phyloP scores from a whole-genome alignment of 23 tunicate species.

The Clavelina lepadiformis region DNA sequence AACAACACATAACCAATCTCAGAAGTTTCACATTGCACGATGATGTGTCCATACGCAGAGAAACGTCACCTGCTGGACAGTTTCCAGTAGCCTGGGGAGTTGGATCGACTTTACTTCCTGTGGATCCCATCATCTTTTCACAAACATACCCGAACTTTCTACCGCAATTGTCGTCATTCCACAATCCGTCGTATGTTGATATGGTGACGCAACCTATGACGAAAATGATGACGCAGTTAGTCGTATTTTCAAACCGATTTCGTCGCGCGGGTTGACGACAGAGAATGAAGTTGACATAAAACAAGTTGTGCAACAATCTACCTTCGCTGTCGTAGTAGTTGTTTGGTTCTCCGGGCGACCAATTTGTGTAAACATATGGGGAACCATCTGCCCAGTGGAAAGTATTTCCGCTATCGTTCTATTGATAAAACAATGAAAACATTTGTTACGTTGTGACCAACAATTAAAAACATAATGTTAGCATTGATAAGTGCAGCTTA shows the following conservation, averaged over 20 bases:
- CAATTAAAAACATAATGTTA: no score
- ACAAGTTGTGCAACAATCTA: no score
- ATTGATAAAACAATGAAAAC: no score
- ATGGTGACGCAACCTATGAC: constrained; percentile 74
- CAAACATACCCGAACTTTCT: constrained; percentile 48
- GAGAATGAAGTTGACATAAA: no score
- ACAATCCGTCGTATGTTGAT: constrained; percentile 38
- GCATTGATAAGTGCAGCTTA: no score
- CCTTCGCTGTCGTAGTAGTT: constrained; percentile 88
- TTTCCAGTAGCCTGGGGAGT: constrained; percentile 66
- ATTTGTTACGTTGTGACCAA: no score
- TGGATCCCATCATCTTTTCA: constrained; percentile 42
- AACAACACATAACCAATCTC: no score
- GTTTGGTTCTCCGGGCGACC: constrained; percentile 91
- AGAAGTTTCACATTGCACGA: no score
- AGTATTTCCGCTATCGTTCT: constrained; percentile 59
- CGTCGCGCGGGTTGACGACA: no score
- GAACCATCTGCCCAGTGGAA: constrained; percentile 77
- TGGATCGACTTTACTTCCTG: constrained; percentile 39
- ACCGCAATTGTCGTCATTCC: constrained; percentile 96
- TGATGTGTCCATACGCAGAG: no score
- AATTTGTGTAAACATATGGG: constrained; percentile 52
- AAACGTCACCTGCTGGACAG: constrained; percentile 95
- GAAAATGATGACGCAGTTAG: no score
- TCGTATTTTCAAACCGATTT: no score